Conservation (phyloP, 2,113 vertebrate genomes). For the Dicentrarchus labrax region DNA sequence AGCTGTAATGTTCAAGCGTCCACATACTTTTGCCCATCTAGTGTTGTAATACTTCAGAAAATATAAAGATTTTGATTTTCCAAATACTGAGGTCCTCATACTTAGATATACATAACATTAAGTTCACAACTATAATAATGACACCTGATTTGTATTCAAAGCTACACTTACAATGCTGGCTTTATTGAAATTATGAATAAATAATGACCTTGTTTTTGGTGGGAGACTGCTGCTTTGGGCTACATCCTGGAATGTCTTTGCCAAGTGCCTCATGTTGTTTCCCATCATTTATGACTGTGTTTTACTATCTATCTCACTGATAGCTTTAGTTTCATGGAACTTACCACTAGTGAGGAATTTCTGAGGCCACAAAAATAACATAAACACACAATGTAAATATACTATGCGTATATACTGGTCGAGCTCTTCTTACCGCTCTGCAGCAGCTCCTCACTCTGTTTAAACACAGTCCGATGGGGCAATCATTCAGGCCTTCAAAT, state of each 20-base stretch:
- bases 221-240: slow-evolving; percentile 48
- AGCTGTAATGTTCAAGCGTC: background rate
- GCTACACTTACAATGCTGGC: slow-evolving; percentile 5
- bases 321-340: background rate
- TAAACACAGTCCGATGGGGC: slow-evolving; percentile 12
- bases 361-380: background rate
- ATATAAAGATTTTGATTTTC: background rate
- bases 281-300: slow-evolving; percentile 25
- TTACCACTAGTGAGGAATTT: background rate
- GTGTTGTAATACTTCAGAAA: background rate
- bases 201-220: slow-evolving; percentile 41
- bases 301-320: background rate
- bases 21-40: background rate
- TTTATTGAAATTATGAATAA: slow-evolving; percentile 49
- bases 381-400: background rate
- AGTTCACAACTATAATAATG: background rate
- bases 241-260: slow-evolving; percentile 4
- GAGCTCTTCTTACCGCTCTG: background rate
- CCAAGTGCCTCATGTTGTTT: slow-evolving; percentile 13
- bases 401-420: background rate
- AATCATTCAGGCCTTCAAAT: slow-evolving; percentile 11
- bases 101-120: background rate
- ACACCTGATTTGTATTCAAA: slow-evolving; percentile 46
- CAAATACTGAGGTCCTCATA: background rate
- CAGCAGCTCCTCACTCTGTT: slow-evolving; percentile 3